Evolutionary conservation across 2,113 vertebrate genomes (phyloP).

Genomic region (Silurus glanis): DNA sequence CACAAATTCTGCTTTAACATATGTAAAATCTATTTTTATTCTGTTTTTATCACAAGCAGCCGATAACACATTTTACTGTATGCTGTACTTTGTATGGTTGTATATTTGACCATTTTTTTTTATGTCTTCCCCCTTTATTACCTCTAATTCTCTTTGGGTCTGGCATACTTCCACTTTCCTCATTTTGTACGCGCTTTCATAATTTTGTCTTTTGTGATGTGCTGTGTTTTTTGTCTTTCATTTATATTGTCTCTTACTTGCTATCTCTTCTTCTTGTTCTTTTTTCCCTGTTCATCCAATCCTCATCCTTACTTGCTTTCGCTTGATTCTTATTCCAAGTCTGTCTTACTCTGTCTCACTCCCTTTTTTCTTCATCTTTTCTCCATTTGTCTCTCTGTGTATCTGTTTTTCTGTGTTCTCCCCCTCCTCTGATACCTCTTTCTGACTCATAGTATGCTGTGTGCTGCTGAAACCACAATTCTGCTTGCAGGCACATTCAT

Average conservation of each 20-base stretch:
- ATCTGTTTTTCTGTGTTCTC: not conserved
- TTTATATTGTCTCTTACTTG: not conserved
- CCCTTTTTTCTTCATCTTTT: not conserved
- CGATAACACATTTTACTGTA: no score
- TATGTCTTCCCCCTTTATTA: no score
- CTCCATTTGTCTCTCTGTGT: not conserved
- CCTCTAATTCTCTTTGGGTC: not conserved
- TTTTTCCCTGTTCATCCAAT: not conserved
- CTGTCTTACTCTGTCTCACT: not conserved
- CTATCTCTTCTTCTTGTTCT: not conserved
- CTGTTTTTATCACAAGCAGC: no score
- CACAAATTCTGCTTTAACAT: no score
- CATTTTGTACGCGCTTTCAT: not conserved
- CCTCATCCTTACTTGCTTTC: not conserved
- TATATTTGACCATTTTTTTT: no score
- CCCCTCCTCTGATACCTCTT: not conserved
- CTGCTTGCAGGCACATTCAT: not conserved
- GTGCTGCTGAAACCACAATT: not conserved
- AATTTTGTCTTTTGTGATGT: not conserved
- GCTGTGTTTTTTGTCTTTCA: not conserved
- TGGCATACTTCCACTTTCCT: not conserved
- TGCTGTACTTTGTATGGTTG: no score
- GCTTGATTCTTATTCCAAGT: not conserved
- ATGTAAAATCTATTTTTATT: no score
- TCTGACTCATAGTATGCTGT: not conserved